Evolutionary conservation across 2,888 invertebrate species (phyloP).

Genomic region (Antitype chi): DNA sequence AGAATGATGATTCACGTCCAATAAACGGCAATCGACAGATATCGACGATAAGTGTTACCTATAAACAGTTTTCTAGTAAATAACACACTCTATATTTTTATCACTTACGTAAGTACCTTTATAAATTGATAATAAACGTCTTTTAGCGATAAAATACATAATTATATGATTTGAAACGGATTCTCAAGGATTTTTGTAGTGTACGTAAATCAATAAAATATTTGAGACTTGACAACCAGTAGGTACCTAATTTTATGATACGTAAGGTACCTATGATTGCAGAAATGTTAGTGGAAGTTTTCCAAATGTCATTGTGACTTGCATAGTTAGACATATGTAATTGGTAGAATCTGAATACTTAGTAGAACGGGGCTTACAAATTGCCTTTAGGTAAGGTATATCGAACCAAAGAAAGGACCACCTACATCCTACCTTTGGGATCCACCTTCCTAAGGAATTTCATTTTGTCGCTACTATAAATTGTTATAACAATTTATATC

Average conservation of each 20-base stretch:
- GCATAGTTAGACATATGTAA: too few relatives aligned
- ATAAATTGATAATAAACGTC: slow-evolving; percentile 60
- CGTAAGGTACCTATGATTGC: neutral
- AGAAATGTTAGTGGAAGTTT: neutral
- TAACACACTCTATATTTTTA: slow-evolving; percentile 51
- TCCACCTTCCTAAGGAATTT: neutral
- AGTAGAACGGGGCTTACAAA: too few relatives aligned
- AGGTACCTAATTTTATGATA: neutral
- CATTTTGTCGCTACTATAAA: neutral
- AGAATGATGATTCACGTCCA: slow-evolving; percentile 42
- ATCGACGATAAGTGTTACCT: slow-evolving; percentile 51
- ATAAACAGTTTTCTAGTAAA: slow-evolving; percentile 55
- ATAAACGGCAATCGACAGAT: slow-evolving; percentile 43
- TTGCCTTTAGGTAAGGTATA: neutral
- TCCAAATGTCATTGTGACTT: neutral
- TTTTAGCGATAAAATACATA: slow-evolving; percentile 62
- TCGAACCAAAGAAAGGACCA: neutral
- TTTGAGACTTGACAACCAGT: slow-evolving; percentile 9
- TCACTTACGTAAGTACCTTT: slow-evolving; percentile 57
- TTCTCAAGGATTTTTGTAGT: slow-evolving; percentile 63
- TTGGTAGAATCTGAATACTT: neutral
- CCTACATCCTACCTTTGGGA: too few relatives aligned
- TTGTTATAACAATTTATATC: too few relatives aligned
- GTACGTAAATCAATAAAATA: slow-evolving; percentile 25
- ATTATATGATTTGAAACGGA: slow-evolving; percentile 64